Evolutionary conservation across 2,888 invertebrate genomes (phyloP).

Genomic region (Acleris sparsana): DNA sequence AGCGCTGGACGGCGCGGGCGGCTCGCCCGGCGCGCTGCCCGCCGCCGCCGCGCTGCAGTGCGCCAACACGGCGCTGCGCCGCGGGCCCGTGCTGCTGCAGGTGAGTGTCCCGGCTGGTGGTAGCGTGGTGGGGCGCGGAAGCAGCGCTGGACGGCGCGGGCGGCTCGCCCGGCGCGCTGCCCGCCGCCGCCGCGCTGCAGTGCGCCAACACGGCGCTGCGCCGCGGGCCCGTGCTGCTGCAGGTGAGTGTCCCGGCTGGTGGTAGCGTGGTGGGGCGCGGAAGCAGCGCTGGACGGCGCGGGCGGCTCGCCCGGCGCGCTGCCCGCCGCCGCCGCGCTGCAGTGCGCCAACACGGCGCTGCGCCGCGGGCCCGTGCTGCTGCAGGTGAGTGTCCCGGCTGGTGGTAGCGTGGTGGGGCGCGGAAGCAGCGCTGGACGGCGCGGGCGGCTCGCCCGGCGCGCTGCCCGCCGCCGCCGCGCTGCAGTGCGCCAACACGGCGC

Average conservation of each 20-base stretch:
- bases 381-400: constrained; percentile 84
- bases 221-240: constrained; percentile 89
- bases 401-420: constrained; percentile 47
- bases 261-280: constrained; percentile 75
- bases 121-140: not conserved
- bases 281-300: constrained; percentile 85
- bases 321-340: constrained; percentile 88
- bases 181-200: constrained; percentile 77
- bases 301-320: constrained; percentile 90
- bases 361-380: constrained; percentile 94
- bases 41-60: constrained; percentile 91
- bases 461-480: constrained; percentile 89
- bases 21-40: constrained; percentile 73
- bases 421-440: too few relatives aligned
- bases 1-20: too few relatives aligned
- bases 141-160: not conserved
- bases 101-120: constrained; percentile 76
- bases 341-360: constrained; percentile 93
- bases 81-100: constrained; percentile 93
- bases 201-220: constrained; percentile 93
- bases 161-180: too few relatives aligned
- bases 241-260: constrained; percentile 89
- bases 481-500: constrained; percentile 92
- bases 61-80: constrained; percentile 93
- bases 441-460: constrained; percentile 71